phyloP scores from a whole-genome alignment of 2,888 invertebrate species.

The Lucinisca nassula region DNA sequence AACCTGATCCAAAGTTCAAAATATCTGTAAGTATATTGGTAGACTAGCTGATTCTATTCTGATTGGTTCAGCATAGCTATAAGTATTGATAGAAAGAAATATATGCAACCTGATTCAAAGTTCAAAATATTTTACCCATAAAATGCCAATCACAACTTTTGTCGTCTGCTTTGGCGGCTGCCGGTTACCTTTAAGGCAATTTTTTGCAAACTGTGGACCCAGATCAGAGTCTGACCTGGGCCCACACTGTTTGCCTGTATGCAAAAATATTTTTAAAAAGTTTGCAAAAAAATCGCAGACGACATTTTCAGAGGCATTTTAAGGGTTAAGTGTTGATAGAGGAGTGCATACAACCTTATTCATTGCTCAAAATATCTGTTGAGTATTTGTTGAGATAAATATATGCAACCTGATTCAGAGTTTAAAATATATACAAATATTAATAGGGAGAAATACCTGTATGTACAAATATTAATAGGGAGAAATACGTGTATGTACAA shows the following conservation, averaged over 20 bases:
- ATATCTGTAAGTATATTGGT: slow-evolving; percentile 90
- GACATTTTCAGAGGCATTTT: no score
- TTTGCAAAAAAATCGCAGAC: no score
- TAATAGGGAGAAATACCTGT: background rate
- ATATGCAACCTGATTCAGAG: slow-evolving; percentile 97
- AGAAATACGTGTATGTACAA: slow-evolving; percentile 96
- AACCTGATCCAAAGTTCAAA: slow-evolving; percentile 98
- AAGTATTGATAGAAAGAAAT: slow-evolving; percentile 98
- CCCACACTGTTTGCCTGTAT: no score
- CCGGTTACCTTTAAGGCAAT: no score
- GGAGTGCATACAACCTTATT: background rate
- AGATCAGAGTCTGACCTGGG: no score
- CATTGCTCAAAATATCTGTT: slow-evolving; percentile 90
- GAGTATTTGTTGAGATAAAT: slow-evolving; percentile 98
- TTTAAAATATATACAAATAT: slow-evolving; percentile 94
- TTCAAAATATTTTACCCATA: slow-evolving; percentile 98
- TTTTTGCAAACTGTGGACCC: no score
- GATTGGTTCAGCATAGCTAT: slow-evolving; percentile 90
- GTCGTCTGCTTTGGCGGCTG: no score
- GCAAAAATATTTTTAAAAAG: no score
- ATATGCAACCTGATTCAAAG: slow-evolving; percentile 97
- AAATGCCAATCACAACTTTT: no score
- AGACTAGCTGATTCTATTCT: background rate
- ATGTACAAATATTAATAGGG: slow-evolving; percentile 97
- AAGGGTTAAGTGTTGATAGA: slow-evolving; percentile 80